These are phyloP conservation scores for Kryphioiulus occultus DNA, from an alignment of 2,888 invertebrate genomes.

Conservation along the genomic window DNA sequence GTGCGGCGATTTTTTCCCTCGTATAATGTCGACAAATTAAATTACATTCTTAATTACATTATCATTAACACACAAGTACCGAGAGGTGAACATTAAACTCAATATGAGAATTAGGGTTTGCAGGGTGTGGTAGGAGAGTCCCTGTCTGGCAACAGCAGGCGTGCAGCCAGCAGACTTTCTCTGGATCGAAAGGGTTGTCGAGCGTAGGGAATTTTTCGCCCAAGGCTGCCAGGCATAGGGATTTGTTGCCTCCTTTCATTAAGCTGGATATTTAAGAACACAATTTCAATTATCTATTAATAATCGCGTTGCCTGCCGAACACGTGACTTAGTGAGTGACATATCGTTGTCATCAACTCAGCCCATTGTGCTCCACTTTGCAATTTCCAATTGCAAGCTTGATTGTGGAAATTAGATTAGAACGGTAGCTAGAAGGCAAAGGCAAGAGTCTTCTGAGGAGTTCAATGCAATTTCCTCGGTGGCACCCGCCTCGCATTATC, in stretches of 20 bases:
- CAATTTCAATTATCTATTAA: not conserved
- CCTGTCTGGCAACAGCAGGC: slow-evolving; percentile 10
- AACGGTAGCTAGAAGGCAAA: not conserved
- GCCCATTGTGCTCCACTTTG: not conserved
- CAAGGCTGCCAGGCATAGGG: not conserved
- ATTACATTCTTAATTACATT: slow-evolving; percentile 23
- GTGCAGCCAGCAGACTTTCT: not conserved
- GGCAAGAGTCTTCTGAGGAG: not conserved
- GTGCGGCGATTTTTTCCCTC: not conserved
- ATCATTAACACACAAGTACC: slow-evolving; percentile 23
- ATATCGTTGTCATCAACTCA: not conserved
- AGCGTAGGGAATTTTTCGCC: not conserved
- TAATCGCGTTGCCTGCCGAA: slow-evolving; percentile 3
- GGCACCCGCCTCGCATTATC: not conserved
- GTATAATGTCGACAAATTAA: slow-evolving; percentile 23
- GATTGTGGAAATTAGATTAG: not conserved
- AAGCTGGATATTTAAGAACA: slow-evolving; percentile 16
- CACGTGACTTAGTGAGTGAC: slow-evolving; percentile 7
- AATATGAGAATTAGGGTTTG: slow-evolving; percentile 3
- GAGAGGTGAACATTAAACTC: slow-evolving; percentile 15
- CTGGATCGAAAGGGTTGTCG: not conserved
- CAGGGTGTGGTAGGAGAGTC: not conserved
- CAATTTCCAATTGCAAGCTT: slow-evolving; percentile 23
- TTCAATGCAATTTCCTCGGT: not conserved
- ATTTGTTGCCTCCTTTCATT: slow-evolving; percentile 23